phyloP scores from a whole-genome alignment of 2,797 vertebrate species.

The Harpagifer antarcticus region DNA sequence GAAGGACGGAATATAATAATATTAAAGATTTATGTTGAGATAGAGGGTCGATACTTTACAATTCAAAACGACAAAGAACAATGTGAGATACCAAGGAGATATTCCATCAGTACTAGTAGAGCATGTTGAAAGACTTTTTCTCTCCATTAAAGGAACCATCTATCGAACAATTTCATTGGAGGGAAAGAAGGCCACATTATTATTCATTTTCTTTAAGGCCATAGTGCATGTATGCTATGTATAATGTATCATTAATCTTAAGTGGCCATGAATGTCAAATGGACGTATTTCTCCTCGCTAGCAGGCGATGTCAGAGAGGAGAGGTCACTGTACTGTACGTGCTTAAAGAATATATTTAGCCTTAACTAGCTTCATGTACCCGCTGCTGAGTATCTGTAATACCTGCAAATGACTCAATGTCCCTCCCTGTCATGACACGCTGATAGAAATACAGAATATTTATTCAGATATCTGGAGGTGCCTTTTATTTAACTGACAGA shows the following conservation, averaged over 20 bases:
- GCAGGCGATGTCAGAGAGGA: constrained; percentile 37
- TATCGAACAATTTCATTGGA: constrained; percentile 29
- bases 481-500: constrained; percentile 24
- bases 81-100: neutral
- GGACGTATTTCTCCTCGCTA: constrained; percentile 22
- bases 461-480: constrained; percentile 5
- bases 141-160: constrained; percentile 3
- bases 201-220: constrained; percentile 49
- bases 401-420: constrained; percentile 8
- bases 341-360: constrained; percentile 30
- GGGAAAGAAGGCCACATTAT: constrained; percentile 56
- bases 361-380: constrained; percentile 35
- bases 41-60: neutral
- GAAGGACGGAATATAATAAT: constrained; percentile 14
- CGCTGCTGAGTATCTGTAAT: constrained; percentile 18
- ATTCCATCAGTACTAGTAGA: neutral
- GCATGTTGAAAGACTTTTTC: neutral
- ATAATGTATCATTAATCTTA: constrained; percentile 72
- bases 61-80: neutral
- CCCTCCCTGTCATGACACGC: constrained; percentile 3
- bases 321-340: constrained; percentile 42
- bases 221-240: constrained; percentile 39
- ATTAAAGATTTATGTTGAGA: constrained; percentile 19
- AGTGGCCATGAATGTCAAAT: constrained; percentile 60
- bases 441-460: constrained; percentile 17